phyloP scores from a whole-genome alignment of 2,797 vertebrate genomes.

The Pantherophis vulpinus region DNA sequence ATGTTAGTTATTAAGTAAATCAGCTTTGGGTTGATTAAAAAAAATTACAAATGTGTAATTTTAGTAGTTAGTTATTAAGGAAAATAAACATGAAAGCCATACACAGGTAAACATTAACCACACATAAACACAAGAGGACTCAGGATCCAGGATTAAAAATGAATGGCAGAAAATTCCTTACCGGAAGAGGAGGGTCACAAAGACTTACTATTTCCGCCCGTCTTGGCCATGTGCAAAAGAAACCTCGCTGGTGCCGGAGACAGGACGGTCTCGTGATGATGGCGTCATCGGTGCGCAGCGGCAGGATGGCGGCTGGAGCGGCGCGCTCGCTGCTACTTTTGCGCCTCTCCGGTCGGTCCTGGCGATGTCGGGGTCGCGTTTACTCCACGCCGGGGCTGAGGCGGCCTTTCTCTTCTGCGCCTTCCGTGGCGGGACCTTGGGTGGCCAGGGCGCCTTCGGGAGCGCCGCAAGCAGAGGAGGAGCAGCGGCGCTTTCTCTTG shows the following conservation, averaged over 20 bases:
- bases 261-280: neutral
- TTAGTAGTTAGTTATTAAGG: neutral
- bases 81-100: neutral
- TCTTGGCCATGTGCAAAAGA: neutral
- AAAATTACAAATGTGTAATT: neutral
- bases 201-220: neutral
- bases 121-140: neutral
- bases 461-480: slow-evolving; percentile 20
- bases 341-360: neutral
- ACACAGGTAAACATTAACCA: neutral
- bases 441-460: neutral
- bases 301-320: slow-evolving; percentile 9
- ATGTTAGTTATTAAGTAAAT: neutral
- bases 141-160: neutral
- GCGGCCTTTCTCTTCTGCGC: neutral
- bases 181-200: neutral
- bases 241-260: neutral
- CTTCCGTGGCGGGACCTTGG: slow-evolving; percentile 8
- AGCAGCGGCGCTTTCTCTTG: slow-evolving; percentile 52
- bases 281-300: neutral
- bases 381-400: neutral
- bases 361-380: neutral
- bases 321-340: neutral
- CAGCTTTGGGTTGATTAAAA: neutral
- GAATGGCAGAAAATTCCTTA: neutral